Base-by-base conservation (phyloP, 2,888 invertebrate species). In the Parapristionchus giblindavisi region DNA sequence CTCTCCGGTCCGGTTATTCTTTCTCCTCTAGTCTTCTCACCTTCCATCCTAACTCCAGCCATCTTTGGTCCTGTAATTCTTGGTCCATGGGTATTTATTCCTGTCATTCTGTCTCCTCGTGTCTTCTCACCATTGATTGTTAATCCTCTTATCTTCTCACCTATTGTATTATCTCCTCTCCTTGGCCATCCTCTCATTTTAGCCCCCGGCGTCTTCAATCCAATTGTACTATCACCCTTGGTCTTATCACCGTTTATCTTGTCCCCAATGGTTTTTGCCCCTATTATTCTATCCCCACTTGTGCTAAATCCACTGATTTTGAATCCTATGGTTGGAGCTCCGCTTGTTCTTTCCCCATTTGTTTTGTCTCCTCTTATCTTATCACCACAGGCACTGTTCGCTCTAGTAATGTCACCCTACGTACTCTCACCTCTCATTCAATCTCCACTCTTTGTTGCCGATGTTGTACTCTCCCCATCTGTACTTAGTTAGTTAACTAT, bases 301-400 rank as follows among this genome's bases (percentile, higher is more conserved):
- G 85, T 82, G 6, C 74, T 81, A 21, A 75, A 80, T 60, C 82
- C 82, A 8, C 65, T 87, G 27, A 77, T 87, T 29, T 76, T 85
- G 17, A 80, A 80, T 24, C 86, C 86, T 11, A 56, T 34, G 1
- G 75, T 75, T 14, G 54, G 65, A 3, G 32, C 48, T 0, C 73
- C 73, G 27, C 34, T 73, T 3, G 51, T 73, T 34, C 58, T 77
- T 14, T 61, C 54, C 17, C 75, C 77, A 2, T 85, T 87, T 76
- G 85, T 85, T 5, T 81, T 87, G 2, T 81, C 83, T 0, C 87
- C 87, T n/a, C 77, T 87, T 61, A 85, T 87, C 40, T 76, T 84
- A 3, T 87, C 87, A 5, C 87, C 87, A 32, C 85, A 85, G 61
- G 80, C 79, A n/a, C 78, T 87, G 38, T 86, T 85, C 76, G 87